Conservation (phyloP, 2,113 vertebrate genomes). For the Nicator chloris region DNA sequence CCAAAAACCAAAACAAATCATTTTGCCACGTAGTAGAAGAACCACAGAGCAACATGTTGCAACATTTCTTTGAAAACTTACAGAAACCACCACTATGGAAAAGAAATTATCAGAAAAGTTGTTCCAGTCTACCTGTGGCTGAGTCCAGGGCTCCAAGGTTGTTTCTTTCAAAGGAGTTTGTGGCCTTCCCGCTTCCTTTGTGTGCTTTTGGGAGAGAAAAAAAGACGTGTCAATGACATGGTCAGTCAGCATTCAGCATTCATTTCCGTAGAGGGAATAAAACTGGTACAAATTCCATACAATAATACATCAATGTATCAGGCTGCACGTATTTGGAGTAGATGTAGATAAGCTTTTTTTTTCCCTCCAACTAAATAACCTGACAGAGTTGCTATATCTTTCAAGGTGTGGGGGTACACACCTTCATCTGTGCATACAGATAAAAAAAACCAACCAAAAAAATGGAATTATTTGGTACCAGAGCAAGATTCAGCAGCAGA, state of each 20-base stretch:
- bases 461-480: not conserved
- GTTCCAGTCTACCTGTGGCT: conserved; percentile 65
- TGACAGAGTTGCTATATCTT: not conserved
- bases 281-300: not conserved
- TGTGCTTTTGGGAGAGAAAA: conserved; percentile 53
- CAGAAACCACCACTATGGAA: not conserved
- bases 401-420: not conserved
- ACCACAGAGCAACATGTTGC: not conserved
- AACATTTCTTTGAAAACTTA: not conserved
- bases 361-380: not conserved
- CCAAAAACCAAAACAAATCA: not conserved
- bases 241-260: not conserved
- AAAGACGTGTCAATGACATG: not conserved
- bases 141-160: conserved; percentile 66
- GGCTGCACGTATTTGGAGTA: not conserved
- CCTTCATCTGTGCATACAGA: not conserved
- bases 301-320: not conserved
- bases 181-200: conserved; percentile 61
- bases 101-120: not conserved
- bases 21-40: not conserved
- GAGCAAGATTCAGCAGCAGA: not conserved
- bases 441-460: not conserved
- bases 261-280: not conserved
- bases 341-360: not conserved
- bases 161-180: conserved; percentile 70